Conservation (phyloP, 1,140 invertebrate genomes). For the Conus betulinus region DNA sequence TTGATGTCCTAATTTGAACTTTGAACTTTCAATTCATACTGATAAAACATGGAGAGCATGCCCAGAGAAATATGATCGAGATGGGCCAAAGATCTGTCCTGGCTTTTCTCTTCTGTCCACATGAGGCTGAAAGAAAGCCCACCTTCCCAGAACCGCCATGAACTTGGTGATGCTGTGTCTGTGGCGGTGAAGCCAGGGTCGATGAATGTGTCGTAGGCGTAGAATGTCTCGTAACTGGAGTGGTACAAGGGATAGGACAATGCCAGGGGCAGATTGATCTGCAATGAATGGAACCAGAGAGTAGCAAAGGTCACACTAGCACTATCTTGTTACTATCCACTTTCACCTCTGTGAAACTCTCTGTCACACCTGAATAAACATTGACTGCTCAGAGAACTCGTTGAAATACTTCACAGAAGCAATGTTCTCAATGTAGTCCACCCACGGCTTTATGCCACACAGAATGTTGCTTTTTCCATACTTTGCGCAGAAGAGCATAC, state of each 20-base stretch:
- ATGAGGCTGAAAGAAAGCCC: background rate
- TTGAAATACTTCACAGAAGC: background rate
- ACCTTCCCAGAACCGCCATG: conserved; percentile 40
- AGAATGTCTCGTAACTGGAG: conserved; percentile 74
- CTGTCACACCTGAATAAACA: background rate
- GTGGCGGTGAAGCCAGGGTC: conserved; percentile 65
- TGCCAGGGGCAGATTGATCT: conserved; percentile 41
- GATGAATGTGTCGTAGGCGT: conserved; percentile 67
- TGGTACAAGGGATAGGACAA: conserved; percentile 75
- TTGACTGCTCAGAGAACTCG: background rate
- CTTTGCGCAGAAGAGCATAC: no score
- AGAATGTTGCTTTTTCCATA: no score
- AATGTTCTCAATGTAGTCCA: no score
- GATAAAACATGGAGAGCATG: no score
- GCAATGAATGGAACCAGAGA: background rate
- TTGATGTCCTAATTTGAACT: no score
- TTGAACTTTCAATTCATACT: no score
- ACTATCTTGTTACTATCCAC: background rate
- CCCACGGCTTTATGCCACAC: no score
- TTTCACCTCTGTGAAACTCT: background rate
- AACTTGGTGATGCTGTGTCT: conserved; percentile 40
- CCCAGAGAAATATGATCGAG: no score
- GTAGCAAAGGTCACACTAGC: background rate
- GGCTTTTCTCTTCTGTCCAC: no score
- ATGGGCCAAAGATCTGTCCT: no score